Base-by-base conservation (phyloP, 2,113 vertebrate genomes). In the Odocoileus hemionus region DNA sequence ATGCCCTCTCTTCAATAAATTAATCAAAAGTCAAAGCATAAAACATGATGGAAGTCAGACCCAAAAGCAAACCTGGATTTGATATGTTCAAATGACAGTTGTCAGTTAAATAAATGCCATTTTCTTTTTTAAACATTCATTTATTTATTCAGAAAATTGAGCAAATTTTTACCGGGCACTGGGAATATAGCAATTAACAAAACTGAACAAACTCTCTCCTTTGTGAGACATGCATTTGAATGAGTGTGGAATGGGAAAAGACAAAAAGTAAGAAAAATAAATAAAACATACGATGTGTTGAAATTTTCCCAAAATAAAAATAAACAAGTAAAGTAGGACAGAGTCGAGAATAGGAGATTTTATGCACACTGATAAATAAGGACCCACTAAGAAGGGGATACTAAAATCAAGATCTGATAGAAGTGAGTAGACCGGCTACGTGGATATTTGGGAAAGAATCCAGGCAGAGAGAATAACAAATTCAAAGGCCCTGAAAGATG, bases 241-340 rank as follows among this genome's bases (percentile, higher is more conserved):
- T 33, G 0, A 13, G 1, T 30, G 6, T 21, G 7, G 7, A 16
- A 13, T 50, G 1, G 16, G 7, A 1, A 1, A 9, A n/a, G 28
- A n/a, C 13, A 50, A 79, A 86, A 45, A 39, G 33, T 64, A 57
- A 57, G 21, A 88, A 55, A 79, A 30, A 58, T n/a, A 58, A 39
- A 11, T 76, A 23, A 76, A 54, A 67, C 7, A 15, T 79, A 30
- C 10, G 2, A 80, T 45, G 0, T 17, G 3, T n/a, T n/a, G 52
- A 67, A 86, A 79, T 86, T 12, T 43, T 5, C 2, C 30, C 43
- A 39, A 47, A 33, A 91, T 13, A 54, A 83, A 86, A 84, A 76
- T 45, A 90, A 82, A 39, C 0, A 55, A 19, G 3, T 67, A 28
- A 85, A 78, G 12, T 11, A 85, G 30, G 4, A 50, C 4, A 55